phyloP scores from a whole-genome alignment of 2,113 vertebrate species.

The Podiceps cristatus region DNA sequence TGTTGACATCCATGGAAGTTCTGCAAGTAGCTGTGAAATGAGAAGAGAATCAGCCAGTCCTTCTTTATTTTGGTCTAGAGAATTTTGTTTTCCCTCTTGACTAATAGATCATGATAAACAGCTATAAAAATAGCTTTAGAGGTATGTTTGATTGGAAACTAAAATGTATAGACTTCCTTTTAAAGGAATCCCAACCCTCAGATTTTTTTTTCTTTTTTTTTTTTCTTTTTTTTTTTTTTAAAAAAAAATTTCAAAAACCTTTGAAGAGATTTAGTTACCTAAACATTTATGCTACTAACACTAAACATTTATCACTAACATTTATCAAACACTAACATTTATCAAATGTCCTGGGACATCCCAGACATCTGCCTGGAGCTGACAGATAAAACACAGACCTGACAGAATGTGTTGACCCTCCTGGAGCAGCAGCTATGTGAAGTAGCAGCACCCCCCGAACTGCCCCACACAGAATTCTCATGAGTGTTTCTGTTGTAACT shows the following conservation, averaged over 20 bases:
- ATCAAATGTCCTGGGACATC: neutral
- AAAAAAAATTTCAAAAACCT: neutral
- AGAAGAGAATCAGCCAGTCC: neutral
- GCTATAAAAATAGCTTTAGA: neutral
- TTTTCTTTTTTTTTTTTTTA: neutral
- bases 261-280: neutral
- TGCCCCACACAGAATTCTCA: fast-evolving
- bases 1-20: neutral
- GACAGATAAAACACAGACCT: neutral
- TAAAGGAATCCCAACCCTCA: neutral
- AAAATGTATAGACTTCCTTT: neutral
- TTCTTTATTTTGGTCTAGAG: neutral
- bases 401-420: neutral
- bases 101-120: neutral
- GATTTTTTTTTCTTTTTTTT: neutral
- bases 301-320: no score
- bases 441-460: neutral
- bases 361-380: neutral
- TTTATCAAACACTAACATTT: no score
- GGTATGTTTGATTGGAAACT: neutral
- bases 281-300: neutral
- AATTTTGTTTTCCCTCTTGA: neutral
- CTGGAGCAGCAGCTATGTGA: neutral
- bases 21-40: neutral
- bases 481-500: neutral